Base-by-base conservation (phyloP, 2,888 invertebrate species). In the Lypha dubia region DNA sequence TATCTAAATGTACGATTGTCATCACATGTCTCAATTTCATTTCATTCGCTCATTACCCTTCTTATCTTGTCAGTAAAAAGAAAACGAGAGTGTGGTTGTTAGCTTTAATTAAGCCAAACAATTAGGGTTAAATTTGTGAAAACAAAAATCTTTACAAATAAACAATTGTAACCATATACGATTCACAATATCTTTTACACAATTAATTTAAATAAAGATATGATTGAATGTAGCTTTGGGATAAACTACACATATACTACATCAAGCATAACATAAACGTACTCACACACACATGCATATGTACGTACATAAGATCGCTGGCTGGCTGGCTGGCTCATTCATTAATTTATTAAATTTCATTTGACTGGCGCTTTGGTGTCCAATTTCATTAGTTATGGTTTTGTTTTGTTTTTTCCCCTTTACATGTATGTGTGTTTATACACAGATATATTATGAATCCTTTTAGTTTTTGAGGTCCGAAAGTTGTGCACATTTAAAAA, bases 41-140 rank as follows among this genome's bases (percentile, higher is more conserved):
- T 11, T 38, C 38, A 38, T 70, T 70, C 53, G 65, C 63, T 46
- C 32, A 60, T 79, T 65, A 74, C 81, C 51, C 74, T 74, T 44
- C 74, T 74, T 73, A 74, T 79, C 63, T 8, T 51, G 35, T 38
- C 67, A 63, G 44, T 63, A 60, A 35, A 35, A 20, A 9, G 22
- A 28, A 6, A 17, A 46, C 38, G 15, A n/a, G n/a, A n/a, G n/a
- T n/a, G n/a, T n/a, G n/a, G n/a, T n/a, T 49, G 79, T 62, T 53
- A 74, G 70, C 20, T 77, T 81, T 73, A 73, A 84, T 77, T 81
- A 74, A 79, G 38, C 71, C 63, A 41, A 84, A 89, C 90, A 90
- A 90, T 90, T 90, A 90, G 90, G 90, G 90, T 91, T 90, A 90
- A 90, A 89, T 87, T 89, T 88, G 87, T 88, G 41, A 77, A 73